Percentiles rank a stretch among this genome's conserved stretches.
These are phyloP conservation scores for Drosophila pseudoananassae DNA, from an alignment of 1,140 invertebrate genomes.

Conservation along the genomic window DNA sequence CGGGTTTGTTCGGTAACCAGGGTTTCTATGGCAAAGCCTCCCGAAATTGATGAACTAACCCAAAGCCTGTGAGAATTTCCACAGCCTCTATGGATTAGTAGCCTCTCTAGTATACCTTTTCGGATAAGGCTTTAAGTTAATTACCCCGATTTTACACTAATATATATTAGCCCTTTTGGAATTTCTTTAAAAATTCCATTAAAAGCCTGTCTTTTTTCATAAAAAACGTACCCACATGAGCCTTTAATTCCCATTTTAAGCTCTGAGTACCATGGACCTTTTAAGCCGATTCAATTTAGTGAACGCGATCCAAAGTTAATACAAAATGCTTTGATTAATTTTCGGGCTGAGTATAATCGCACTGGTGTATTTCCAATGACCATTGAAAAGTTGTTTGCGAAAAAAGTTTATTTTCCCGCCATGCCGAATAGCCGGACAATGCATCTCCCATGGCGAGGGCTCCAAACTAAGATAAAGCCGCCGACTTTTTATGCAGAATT, in stretches of 20 bases:
- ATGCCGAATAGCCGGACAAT: slow-evolving; percentile 5
- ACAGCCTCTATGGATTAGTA: slow-evolving; percentile 6
- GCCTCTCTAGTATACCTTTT: background rate
- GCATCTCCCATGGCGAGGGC: slow-evolving; percentile 31
- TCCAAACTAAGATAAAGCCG: slow-evolving; percentile 60
- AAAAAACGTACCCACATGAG: slow-evolving; percentile 11
- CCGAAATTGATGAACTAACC: background rate
- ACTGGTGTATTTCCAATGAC: slow-evolving; percentile 4
- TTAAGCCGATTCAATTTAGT: slow-evolving; percentile 49
- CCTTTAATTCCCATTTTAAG: slow-evolving; percentile 17
- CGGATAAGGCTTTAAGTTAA: background rate
- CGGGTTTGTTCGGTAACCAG: slow-evolving; percentile 24
- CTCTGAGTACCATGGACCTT: slow-evolving; percentile 18
- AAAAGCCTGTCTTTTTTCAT: background rate
- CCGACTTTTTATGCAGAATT: slow-evolving; percentile 47
- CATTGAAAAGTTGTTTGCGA: slow-evolving; percentile 32
- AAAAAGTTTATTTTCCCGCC: slow-evolving; percentile 26
- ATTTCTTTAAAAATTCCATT: background rate
- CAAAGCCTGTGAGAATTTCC: background rate
- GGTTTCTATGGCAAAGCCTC: background rate
- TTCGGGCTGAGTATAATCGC: slow-evolving; percentile 31
- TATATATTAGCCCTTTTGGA: background rate
- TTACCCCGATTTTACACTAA: background rate
- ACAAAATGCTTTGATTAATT: slow-evolving; percentile 45
- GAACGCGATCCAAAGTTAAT: slow-evolving; percentile 43